Conservation (phyloP, 2,113 vertebrate genomes). For the Pelvicachromis taeniatus region DNA sequence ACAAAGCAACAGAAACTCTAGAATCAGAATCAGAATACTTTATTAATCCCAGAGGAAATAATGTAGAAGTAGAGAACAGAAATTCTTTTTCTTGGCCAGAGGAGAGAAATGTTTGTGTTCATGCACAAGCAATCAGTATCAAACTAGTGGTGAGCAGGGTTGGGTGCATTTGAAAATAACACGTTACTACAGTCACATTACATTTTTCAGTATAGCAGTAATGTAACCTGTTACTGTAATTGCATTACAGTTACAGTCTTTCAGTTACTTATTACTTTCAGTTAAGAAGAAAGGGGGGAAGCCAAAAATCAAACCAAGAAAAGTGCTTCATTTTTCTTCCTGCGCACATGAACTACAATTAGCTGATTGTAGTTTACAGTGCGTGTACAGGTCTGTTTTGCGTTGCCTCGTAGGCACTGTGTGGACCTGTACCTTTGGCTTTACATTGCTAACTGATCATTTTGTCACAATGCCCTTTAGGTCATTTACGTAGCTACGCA, state of each 20-base stretch:
- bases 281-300: too few relatives aligned
- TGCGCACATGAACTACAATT: too few relatives aligned
- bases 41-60: too few relatives aligned
- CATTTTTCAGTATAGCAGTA: too few relatives aligned
- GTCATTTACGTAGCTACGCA: rapidly evolving
- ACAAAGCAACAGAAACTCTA: not conserved
- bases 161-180: not conserved
- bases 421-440: not conserved
- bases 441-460: rapidly evolving
- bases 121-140: not conserved
- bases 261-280: too few relatives aligned
- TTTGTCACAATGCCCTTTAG: not conserved
- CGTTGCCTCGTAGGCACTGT: not conserved
- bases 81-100: not conserved
- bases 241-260: too few relatives aligned
- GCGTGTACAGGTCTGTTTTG: not conserved
- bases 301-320: too few relatives aligned
- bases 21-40: not conserved
- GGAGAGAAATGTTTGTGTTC: not conserved
- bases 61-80: not conserved
- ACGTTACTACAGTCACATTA: not conserved
- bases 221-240: too few relatives aligned
- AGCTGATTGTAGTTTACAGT: too few relatives aligned
- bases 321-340: too few relatives aligned
- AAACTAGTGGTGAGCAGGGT: not conserved